Evolutionary conservation across 1,140 invertebrate species (phyloP), one percentile per base, ranked within the genome.

Genomic region (Drosophila funebris): DNA sequence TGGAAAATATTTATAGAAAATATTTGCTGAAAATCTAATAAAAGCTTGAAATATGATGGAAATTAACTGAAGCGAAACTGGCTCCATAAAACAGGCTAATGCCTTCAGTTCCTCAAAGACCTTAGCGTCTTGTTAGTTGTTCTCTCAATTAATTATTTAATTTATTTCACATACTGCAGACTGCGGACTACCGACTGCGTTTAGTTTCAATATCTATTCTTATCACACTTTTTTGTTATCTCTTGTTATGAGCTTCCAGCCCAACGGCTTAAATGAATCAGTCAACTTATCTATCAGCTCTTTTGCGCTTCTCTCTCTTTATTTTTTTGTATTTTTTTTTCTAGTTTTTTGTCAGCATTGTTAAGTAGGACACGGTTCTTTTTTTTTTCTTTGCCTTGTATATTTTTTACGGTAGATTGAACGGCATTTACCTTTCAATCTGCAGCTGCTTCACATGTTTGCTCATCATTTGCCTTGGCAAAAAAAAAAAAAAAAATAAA

Each of bases 371-470:
- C 68, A 71, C 50, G 22, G 22, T 75, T 63, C 71, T 33, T 50
- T 33, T 56, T 14, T 18, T 14, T 63, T 18, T 41, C 22, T 27
- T 41, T 37, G 73, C 57, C 58, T 67, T 77, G 74, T 85, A 77
- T 53, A 71, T 81, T 87, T 72, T 72, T 87, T 64, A 78, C 81
- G 63, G 52, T 87, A 78, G 73, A 85, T 87, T 85, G 68, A 87
- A 58, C 82, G 73, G 41, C 73, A 64, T 81, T 85, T 78, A 83
- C 80, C 79, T 83, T 75, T 78, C 62, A 60, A 50, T 58, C 66
- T 48, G 60, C 56, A 56, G 70, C 69, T 70, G 63, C 36, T 41
- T 64, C 36, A 67, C 63, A 68, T 67, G 68, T 75, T 67, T 72
- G 69, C 69, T 58, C 67, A 71, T 75, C 61, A 75, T 72, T 72